These are phyloP conservation scores for Allolobophora icterica DNA, from an alignment of 2,888 invertebrate species.

Conservation along the genomic window DNA sequence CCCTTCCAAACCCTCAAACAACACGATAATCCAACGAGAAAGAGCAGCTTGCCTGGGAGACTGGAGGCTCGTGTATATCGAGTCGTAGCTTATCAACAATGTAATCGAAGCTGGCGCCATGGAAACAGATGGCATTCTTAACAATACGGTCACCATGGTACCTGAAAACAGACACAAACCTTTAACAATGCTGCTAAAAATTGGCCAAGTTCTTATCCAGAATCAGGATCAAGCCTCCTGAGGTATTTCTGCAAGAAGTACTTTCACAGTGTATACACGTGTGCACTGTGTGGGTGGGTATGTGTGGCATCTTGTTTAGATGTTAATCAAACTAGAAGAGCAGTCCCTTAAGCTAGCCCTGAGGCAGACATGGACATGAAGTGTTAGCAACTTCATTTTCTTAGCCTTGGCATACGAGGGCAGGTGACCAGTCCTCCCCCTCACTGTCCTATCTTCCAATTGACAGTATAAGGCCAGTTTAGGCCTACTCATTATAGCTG, in stretches of 20 bases:
- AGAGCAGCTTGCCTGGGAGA: slow-evolving; percentile 78
- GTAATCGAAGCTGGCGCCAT: slow-evolving; percentile 88
- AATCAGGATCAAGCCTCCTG: no score
- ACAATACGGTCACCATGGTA: slow-evolving; percentile 80
- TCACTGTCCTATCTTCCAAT: no score
- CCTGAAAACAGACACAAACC: slow-evolving; percentile 34
- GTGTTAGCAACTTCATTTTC: no score
- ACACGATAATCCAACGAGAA: background rate
- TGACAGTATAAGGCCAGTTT: no score
- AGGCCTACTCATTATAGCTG: no score
- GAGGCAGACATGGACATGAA: no score
- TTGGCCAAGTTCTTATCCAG: background rate
- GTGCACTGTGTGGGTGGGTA: background rate
- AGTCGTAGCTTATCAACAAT: slow-evolving; percentile 89
- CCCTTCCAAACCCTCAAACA: background rate
- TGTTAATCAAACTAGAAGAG: no score
- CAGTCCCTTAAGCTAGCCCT: no score
- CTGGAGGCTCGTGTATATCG: slow-evolving; percentile 96
- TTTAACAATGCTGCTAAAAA: background rate
- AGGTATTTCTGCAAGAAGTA: background rate
- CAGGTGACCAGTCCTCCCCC: no score
- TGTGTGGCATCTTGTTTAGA: no score
- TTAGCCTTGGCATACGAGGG: no score
- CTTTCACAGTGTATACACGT: background rate
- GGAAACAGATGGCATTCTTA: slow-evolving; percentile 97